A percentile compares a stretch with the other conserved stretches of the same genome.
These are phyloP conservation scores for Oriolus oriolus DNA, from an alignment of 2,113 vertebrate genomes.

Conservation along the genomic window DNA sequence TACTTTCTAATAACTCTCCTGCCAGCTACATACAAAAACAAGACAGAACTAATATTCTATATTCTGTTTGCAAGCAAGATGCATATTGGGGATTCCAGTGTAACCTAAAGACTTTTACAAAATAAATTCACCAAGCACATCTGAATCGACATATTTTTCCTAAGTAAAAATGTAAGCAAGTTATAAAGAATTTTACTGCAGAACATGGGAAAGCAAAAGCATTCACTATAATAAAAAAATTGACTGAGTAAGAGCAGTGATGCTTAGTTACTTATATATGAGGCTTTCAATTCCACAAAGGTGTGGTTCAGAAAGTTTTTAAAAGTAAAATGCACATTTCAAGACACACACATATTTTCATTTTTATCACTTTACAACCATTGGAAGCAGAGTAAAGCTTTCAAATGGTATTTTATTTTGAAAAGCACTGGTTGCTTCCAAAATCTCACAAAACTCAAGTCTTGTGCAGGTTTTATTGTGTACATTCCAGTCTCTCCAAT, in stretches of 20 bases:
- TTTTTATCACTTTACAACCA: constrained; percentile 37
- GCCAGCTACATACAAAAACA: background rate
- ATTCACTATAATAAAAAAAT: background rate
- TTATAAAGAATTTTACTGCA: background rate
- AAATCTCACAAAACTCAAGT: constrained; percentile 39
- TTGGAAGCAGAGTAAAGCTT: constrained; percentile 15
- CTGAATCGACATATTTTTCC: background rate
- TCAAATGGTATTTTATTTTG: constrained; percentile 1
- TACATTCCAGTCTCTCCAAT: constrained; percentile 65
- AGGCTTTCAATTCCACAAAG: constrained; percentile 45
- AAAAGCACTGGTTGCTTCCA: constrained; percentile 47
- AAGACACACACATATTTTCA: background rate
- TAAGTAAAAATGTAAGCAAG: background rate
- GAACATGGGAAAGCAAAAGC: background rate
- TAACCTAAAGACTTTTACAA: background rate
- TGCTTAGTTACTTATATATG: background rate
- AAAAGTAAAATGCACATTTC: constrained; percentile 11
- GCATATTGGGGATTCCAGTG: background rate
- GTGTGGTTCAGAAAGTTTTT: constrained; percentile 20
- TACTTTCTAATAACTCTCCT: background rate
- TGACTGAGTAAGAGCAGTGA: background rate
- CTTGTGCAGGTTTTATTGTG: constrained; percentile 59
- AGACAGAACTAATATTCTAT: background rate
- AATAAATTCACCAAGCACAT: background rate
- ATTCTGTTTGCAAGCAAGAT: background rate